These are phyloP conservation scores for Ophiodon elongatus DNA, from an alignment of 2,113 vertebrate species.

Conservation along the genomic window DNA sequence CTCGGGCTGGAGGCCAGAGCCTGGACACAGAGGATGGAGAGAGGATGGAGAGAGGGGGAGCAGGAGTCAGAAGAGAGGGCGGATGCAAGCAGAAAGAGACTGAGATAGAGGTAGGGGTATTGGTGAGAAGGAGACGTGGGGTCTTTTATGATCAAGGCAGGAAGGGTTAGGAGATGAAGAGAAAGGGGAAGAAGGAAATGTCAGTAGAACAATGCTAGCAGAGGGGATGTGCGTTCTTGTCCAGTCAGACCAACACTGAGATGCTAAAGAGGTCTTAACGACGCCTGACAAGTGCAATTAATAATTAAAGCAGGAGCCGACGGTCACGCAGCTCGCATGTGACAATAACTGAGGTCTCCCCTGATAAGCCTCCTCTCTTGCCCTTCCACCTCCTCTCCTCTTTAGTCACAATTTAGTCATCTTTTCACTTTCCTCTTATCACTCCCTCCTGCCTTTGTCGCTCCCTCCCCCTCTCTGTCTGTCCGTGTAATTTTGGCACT, in stretches of 20 bases:
- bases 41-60: constrained; percentile 40
- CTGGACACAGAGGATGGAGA: constrained; percentile 64
- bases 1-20: constrained; percentile 67
- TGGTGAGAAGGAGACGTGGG: background rate
- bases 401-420: constrained; percentile 42
- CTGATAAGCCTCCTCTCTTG: constrained; percentile 1
- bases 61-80: constrained; percentile 49
- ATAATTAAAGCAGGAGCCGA: constrained; percentile 90
- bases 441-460: constrained; percentile 3
- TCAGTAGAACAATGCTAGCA: constrained; percentile 83
- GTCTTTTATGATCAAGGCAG: background rate
- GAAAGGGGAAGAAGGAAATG: constrained; percentile 19
- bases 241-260: constrained; percentile 87
- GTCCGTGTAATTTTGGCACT: constrained; percentile 67
- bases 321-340: constrained; percentile 86
- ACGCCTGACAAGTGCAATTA: constrained; percentile 92
- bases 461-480: constrained; percentile 28
- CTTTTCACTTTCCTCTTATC: constrained; percentile 38
- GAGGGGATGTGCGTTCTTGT: constrained; percentile 80
- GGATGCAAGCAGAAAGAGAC: constrained; percentile 17
- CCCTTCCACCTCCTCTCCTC: constrained; percentile 32
- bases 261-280: constrained; percentile 92
- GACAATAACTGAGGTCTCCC: constrained; percentile 85
- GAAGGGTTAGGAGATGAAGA: background rate
- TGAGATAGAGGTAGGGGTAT: constrained; percentile 14